A percentile compares a stretch with the other conserved stretches of the same genome.
Conservation (phyloP, 2,113 vertebrate species). For the Arenaria interpres region DNA sequence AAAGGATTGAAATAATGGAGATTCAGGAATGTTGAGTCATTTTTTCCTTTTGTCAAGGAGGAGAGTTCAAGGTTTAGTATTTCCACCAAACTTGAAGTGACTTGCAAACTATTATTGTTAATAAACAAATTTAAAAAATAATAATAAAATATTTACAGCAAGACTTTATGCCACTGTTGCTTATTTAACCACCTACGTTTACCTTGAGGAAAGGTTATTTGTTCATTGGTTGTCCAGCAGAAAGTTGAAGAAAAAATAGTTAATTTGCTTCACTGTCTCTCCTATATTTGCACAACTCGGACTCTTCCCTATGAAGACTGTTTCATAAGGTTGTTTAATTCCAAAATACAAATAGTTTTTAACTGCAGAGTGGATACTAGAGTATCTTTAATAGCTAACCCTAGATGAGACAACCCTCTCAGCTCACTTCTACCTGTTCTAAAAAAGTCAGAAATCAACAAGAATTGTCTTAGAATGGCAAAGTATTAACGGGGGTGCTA, state of each 20-base stretch:
- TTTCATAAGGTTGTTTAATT: neutral
- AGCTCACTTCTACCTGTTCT: neutral
- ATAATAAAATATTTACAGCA: neutral
- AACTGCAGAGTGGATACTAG: neutral
- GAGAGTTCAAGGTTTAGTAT: neutral
- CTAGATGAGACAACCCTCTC: neutral
- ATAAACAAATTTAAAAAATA: neutral
- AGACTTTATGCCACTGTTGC: neutral
- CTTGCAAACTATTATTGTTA: neutral
- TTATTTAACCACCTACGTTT: neutral
- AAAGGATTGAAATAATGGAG: fast-evolving
- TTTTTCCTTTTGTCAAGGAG: neutral
- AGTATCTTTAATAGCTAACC: neutral
- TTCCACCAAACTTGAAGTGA: neutral
- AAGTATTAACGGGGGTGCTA: neutral
- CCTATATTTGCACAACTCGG: fast-evolving
- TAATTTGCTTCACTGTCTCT: neutral
- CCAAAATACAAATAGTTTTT: neutral
- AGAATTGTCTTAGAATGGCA: neutral
- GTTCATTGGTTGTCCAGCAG: neutral
- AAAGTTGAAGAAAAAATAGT: neutral
- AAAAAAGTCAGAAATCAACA: neutral
- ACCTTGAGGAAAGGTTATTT: neutral
- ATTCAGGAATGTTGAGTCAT: neutral
- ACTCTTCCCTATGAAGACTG: neutral